These are phyloP conservation scores for Drosophila diplacantha DNA, from an alignment of 2,888 invertebrate genomes.

Conservation along the genomic window DNA sequence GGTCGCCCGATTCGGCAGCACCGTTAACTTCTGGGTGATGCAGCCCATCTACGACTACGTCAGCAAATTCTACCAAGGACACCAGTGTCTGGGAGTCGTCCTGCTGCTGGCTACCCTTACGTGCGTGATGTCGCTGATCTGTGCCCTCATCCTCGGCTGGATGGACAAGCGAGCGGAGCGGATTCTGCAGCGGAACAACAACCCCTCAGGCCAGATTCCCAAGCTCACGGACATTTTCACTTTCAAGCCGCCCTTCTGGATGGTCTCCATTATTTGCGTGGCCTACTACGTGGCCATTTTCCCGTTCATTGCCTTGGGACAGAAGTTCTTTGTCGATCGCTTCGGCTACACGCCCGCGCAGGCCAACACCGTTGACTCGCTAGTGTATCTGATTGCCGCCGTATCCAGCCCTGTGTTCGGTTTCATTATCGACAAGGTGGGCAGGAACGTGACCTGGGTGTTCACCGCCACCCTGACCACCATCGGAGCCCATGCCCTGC, in stretches of 20 bases:
- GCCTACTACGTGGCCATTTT: constrained; percentile 97
- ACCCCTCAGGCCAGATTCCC: constrained; percentile 81
- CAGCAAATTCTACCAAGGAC: constrained; percentile 82
- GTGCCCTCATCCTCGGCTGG: constrained; percentile 86
- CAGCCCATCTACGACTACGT: constrained; percentile 90
- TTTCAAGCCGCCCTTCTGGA: constrained; percentile 92
- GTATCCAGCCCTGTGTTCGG: constrained; percentile 92
- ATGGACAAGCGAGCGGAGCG: constrained; percentile 93
- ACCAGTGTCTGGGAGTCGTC: constrained; percentile 87
- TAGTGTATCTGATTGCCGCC: constrained; percentile 90
- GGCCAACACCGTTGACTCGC: constrained; percentile 91
- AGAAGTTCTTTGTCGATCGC: constrained; percentile 94
- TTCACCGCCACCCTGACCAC: constrained; percentile 85
- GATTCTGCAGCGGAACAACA: constrained; percentile 83
- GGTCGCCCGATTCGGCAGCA: constrained; percentile 95
- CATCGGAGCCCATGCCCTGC: constrained; percentile 81
- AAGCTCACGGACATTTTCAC: constrained; percentile 87
- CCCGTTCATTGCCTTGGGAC: constrained; percentile 95
- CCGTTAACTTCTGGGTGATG: constrained; percentile 96
- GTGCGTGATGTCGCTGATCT: constrained; percentile 90
- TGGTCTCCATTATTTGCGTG: constrained; percentile 92
- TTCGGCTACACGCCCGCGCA: constrained; percentile 84
- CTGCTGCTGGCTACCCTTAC: constrained; percentile 86
- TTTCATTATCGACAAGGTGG: constrained; percentile 91
- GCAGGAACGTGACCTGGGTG: constrained; percentile 94